A percentile compares a stretch with the other conserved stretches of the same genome.
Conservation (phyloP, 37 sponge, comb jelly and placozoan genomes). For the Chondrosia reniformis region DNA sequence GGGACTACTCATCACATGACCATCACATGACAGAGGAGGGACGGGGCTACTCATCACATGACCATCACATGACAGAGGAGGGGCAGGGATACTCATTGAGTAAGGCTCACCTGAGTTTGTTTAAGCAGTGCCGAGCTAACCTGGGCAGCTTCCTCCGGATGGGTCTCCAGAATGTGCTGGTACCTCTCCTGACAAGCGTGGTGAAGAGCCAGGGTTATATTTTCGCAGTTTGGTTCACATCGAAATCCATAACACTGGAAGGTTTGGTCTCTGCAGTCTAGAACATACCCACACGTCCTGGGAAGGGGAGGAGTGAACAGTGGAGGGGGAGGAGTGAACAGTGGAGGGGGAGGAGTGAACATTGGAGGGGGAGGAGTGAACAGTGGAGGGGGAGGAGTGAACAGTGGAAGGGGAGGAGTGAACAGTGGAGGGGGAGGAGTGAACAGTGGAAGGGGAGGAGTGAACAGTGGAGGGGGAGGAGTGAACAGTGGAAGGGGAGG, state of each 20-base stretch:
- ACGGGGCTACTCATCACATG: no score
- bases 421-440: background rate
- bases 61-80: no score
- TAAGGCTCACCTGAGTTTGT: no score
- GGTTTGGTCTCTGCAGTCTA: constrained; percentile 14
- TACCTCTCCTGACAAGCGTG: constrained; percentile 63
- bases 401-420: background rate
- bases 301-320: constrained; percentile 11
- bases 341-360: background rate
- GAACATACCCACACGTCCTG: constrained; percentile 18
- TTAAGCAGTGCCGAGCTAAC: no score
- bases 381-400: background rate
- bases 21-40: no score
- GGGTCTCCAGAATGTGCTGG: constrained; percentile 1
- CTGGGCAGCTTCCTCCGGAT: no score
- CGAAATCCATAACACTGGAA: constrained; percentile 64
- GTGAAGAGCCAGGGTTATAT: constrained; percentile 64
- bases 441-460: background rate
- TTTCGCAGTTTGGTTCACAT: constrained; percentile 65
- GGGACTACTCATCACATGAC: no score
- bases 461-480: background rate
- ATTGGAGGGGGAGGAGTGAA: background rate
- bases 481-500: background rate
- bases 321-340: background rate
- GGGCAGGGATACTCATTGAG: no score